Conservation (phyloP, 2,888 invertebrate species). For the Byasa hedistus region DNA sequence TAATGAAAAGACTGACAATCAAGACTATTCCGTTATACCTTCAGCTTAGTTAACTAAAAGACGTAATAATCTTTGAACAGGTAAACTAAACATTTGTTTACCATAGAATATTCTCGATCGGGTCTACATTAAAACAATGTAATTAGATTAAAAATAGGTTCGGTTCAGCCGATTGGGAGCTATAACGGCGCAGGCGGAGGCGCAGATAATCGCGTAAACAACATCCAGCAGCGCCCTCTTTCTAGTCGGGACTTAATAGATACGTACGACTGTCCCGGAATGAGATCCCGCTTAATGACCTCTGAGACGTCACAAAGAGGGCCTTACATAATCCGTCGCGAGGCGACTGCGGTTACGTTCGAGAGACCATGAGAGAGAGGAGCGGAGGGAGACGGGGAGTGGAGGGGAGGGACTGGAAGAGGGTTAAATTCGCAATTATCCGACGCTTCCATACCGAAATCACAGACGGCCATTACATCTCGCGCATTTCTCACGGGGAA, state of each 20-base stretch:
- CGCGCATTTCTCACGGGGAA: slow-evolving; percentile 65
- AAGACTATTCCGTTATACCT: too few relatives aligned
- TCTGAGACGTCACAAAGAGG: slow-evolving; percentile 29
- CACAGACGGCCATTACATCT: slow-evolving; percentile 48
- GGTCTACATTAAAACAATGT: too few relatives aligned
- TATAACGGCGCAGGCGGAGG: too few relatives aligned
- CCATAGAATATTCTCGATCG: too few relatives aligned
- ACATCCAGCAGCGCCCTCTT: too few relatives aligned
- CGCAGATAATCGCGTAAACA: too few relatives aligned
- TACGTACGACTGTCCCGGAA: slow-evolving; percentile 10
- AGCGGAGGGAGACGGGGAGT: background rate
- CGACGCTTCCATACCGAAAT: slow-evolving; percentile 49
- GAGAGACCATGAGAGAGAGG: slow-evolving; percentile 29
- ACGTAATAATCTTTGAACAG: too few relatives aligned
- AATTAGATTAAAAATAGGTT: too few relatives aligned
- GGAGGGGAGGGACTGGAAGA: background rate
- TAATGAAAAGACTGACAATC: too few relatives aligned
- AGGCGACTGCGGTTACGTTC: slow-evolving; percentile 15
- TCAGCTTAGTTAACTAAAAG: too few relatives aligned
- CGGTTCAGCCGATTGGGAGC: too few relatives aligned
- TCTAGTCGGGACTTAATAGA: slow-evolving; percentile 3
- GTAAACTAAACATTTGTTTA: too few relatives aligned
- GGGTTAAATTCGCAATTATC: slow-evolving; percentile 57
- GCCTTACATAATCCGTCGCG: slow-evolving; percentile 20
- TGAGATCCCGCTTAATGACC: slow-evolving; percentile 28